phyloP scores from a whole-genome alignment of 2,113 vertebrate genomes.

The Burhinus oedicnemus region DNA sequence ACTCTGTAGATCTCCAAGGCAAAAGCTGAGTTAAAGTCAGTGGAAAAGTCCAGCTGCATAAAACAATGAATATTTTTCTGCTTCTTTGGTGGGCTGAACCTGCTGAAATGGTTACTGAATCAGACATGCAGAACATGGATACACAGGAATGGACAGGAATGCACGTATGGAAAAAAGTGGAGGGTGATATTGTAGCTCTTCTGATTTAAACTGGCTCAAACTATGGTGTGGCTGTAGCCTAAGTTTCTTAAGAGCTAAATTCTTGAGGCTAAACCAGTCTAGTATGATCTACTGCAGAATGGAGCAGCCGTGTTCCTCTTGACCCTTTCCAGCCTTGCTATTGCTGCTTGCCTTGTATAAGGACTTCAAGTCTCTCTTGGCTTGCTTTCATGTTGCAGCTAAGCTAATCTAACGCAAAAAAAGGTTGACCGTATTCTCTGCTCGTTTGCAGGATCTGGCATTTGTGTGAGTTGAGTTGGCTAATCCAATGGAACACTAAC shows the following conservation, averaged over 20 bases:
- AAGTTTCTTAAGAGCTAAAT: background rate
- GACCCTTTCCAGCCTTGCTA: background rate
- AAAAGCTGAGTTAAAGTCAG: background rate
- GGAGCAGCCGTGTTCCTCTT: background rate
- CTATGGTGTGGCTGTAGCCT: background rate
- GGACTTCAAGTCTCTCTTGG: background rate
- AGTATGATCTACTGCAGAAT: accelerated
- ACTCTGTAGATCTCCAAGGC: background rate
- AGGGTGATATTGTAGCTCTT: background rate
- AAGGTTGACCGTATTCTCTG: background rate
- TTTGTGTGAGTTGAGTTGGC: background rate
- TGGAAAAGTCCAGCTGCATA: background rate
- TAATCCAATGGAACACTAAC: background rate
- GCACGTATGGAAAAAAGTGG: background rate
- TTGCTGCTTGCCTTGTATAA: background rate
- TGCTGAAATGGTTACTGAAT: background rate
- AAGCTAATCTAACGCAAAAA: background rate
- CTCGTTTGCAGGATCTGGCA: background rate
- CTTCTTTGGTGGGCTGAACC: background rate
- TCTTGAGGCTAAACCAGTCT: background rate
- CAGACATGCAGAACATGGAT: background rate
- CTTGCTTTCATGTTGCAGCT: background rate
- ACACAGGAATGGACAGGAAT: background rate
- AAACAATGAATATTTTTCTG: background rate
- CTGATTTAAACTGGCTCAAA: background rate